Evolutionary conservation across 37 sponge, comb jelly and placozoan species (phyloP).

Genomic region (Eunapius fragilis): DNA sequence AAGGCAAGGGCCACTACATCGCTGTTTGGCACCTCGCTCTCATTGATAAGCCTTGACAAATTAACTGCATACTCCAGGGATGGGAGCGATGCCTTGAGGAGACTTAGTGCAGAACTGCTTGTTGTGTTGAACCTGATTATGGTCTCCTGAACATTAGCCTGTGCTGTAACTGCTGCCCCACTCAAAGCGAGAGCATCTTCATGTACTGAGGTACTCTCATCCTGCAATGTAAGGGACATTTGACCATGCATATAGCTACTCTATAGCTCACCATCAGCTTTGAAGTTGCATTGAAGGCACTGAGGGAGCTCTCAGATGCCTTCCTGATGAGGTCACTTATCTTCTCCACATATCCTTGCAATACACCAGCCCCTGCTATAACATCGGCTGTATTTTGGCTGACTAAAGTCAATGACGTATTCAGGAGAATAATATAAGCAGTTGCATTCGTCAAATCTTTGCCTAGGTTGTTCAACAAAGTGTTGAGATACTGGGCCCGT

Average conservation of each 20-base stretch:
- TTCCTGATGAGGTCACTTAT: background rate
- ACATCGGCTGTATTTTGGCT: background rate
- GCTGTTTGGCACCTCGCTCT: slow-evolving; percentile 29
- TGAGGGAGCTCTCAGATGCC: background rate
- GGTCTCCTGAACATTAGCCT: background rate
- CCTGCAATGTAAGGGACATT: background rate
- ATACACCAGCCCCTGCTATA: background rate
- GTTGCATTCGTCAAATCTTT: background rate
- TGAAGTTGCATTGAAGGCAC: background rate
- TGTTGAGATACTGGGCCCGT: background rate
- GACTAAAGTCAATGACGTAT: background rate
- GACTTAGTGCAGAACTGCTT: background rate
- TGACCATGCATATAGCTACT: background rate
- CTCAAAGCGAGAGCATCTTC: background rate
- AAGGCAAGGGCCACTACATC: slow-evolving; percentile 20
- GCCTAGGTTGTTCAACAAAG: background rate
- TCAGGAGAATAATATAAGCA: background rate
- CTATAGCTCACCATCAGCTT: background rate
- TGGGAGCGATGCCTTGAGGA: background rate
- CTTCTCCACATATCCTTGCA: background rate
- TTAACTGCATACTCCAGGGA: slow-evolving; percentile 12
- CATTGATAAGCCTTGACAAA: slow-evolving; percentile 35
- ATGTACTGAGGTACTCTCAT: background rate
- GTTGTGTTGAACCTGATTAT: background rate
- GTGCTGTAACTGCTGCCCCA: background rate